Conservation (phyloP, 2,888 invertebrate genomes). For the Scelioninae gen. 1 region DNA sequence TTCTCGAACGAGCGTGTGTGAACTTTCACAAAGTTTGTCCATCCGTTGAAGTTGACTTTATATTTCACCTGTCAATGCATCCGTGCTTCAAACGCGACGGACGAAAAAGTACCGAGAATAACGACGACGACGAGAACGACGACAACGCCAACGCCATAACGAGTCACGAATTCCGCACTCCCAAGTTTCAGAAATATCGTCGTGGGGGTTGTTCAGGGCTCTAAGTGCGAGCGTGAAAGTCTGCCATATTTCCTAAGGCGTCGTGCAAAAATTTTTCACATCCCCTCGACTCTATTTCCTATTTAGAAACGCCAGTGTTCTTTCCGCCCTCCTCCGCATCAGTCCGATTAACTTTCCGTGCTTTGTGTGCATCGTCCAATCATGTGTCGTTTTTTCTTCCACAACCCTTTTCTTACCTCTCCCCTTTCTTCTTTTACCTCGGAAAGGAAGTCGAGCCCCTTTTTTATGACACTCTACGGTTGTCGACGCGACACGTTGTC, state of each 20-base stretch:
- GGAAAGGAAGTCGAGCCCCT: slow-evolving; percentile 26
- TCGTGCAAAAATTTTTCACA: slow-evolving; percentile 20
- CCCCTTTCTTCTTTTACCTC: no score
- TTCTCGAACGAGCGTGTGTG: no score
- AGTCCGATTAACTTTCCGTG: slow-evolving; percentile 43
- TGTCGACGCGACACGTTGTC: slow-evolving; percentile 11
- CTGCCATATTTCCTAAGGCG: slow-evolving; percentile 74
- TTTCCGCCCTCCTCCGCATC: slow-evolving; percentile 20
- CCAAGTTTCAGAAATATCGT: slow-evolving; percentile 59
- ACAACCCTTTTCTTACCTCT: no score
- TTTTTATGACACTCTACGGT: slow-evolving; percentile 27
- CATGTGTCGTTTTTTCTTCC: not conserved
- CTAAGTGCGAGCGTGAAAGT: slow-evolving; percentile 75
- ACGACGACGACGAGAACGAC: no score
- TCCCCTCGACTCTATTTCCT: slow-evolving; percentile 46
- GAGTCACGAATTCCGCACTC: slow-evolving; percentile 74
- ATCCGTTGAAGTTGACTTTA: no score
- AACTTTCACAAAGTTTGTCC: not conserved
- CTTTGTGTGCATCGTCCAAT: slow-evolving; percentile 36
- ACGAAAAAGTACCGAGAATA: slow-evolving; percentile 46
- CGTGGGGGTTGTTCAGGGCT: slow-evolving; percentile 54
- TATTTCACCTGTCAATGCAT: slow-evolving; percentile 28
- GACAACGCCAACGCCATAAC: slow-evolving; percentile 73
- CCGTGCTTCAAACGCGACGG: not conserved
- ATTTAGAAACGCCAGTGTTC: slow-evolving; percentile 44